A percentile compares a stretch with the other conserved stretches of the same genome.
Conservation (phyloP, 2,888 invertebrate species). For the Aphidoletes aphidimyza region DNA sequence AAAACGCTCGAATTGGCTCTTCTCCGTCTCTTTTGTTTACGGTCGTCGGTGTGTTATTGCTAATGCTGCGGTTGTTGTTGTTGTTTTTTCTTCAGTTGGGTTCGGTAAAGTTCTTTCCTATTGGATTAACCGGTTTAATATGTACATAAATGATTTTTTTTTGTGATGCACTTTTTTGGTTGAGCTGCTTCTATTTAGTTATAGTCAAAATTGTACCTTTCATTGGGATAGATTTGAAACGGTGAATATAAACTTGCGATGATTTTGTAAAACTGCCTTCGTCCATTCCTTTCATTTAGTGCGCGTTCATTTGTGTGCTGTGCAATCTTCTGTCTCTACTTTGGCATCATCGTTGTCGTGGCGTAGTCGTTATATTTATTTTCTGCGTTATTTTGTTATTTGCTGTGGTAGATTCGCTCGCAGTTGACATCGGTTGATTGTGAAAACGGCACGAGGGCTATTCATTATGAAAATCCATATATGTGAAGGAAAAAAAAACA, state of each 20-base stretch:
- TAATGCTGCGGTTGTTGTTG: background rate
- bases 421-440: conserved; percentile 37
- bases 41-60: background rate
- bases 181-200: conserved; percentile 17
- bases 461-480: conserved; percentile 51
- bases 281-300: conserved; percentile 32
- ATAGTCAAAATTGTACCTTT: conserved; percentile 27
- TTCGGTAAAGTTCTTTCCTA: conserved; percentile 46
- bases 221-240: conserved; percentile 27
- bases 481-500: conserved; percentile 18
- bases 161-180: background rate
- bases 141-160: conserved; percentile 27
- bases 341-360: background rate
- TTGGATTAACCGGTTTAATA: conserved; percentile 44
- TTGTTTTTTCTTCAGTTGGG: background rate
- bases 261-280: conserved; percentile 39
- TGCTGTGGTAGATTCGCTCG: conserved; percentile 18
- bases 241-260: conserved; percentile 34
- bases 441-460: conserved; percentile 48
- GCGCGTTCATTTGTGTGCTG: background rate
- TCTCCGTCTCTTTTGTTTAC: conserved; percentile 18
- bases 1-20: conserved; percentile 19
- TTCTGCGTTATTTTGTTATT: conserved; percentile 8
- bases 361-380: conserved; percentile 10
- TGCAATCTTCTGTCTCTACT: background rate